Base-by-base conservation (phyloP, 2,113 vertebrate species). In the Galemys pyrenaicus region DNA sequence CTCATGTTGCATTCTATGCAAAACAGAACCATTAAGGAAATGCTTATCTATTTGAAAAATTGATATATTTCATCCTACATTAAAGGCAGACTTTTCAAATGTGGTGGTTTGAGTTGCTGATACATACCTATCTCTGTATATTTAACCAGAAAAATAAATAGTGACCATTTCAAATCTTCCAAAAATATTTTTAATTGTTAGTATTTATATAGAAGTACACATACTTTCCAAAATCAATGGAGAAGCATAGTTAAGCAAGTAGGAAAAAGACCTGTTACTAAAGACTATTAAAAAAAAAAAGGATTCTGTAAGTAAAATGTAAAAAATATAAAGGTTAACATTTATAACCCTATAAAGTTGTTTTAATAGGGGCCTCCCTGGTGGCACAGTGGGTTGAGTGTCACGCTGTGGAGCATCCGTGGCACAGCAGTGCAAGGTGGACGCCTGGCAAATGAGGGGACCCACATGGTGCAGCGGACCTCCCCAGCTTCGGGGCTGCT, bases 61-160 rank as follows among this genome's bases (percentile, higher is more conserved):
- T 96, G 84, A 97, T 96, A 96, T 79, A 96, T 96, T 98, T 98
- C 86, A 96, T 96, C 93, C 67, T 92, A 84, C 87, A 92, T 96
- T 89, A 97, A 94, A 96, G 93, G 65, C 16, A 96, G 86, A 68
- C 46, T 92, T 93, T 94, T 97, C 87, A 97, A 46, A 87, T 4
- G 39, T 5, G 90, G 86, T 71, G 89, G 88, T 80, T 95, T 86
- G 80, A 96, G 87, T 7, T 89, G 87, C 92, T 97, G 80, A 84
- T 92, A 0, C 28, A 41, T 94, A 92, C 46, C 44, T 89, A 84
- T 97, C 73, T 78, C 0, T 90, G 77, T 96, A 96, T 94, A 96
- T 97, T 65, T 90, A 93, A 95, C 75, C 89, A 95, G 87, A 96
- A 96, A 96, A 89, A 92, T 95, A 92, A 97, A 95, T 1, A 90